phyloP scores from a whole-genome alignment of 2,113 vertebrate species.

The Xenotilapia caudafasciata region DNA sequence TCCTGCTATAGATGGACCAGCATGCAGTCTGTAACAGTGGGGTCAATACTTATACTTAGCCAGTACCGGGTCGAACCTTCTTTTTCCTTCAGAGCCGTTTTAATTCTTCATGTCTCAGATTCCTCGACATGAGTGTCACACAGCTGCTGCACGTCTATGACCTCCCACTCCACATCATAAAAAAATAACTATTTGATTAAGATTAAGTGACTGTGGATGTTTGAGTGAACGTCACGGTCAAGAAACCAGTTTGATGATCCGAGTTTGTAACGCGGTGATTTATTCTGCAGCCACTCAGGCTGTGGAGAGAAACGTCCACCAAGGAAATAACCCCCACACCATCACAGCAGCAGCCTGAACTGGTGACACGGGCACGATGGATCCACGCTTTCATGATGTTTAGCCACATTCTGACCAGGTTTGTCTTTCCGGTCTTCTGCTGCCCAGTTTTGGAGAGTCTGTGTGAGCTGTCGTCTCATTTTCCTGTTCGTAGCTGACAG shows the following conservation, averaged over 20 bases:
- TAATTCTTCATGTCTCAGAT: background rate
- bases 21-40: background rate
- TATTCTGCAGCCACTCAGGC: background rate
- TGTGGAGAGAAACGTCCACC: background rate
- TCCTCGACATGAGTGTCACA: background rate
- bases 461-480: background rate
- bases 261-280: background rate
- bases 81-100: background rate
- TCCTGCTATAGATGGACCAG: background rate
- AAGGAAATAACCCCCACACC: background rate
- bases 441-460: background rate
- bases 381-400: background rate
- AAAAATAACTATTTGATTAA: background rate
- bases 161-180: fast-evolving
- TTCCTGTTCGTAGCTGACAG: background rate
- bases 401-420: background rate
- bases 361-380: background rate
- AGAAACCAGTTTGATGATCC: background rate
- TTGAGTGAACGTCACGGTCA: background rate
- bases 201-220: background rate
- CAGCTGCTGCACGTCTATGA: background rate
- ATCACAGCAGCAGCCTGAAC: background rate
- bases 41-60: background rate
- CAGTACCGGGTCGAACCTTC: background rate
- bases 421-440: background rate